phyloP scores from a whole-genome alignment of 2,888 invertebrate genomes.

The Teleogryllus oceanicus region DNA sequence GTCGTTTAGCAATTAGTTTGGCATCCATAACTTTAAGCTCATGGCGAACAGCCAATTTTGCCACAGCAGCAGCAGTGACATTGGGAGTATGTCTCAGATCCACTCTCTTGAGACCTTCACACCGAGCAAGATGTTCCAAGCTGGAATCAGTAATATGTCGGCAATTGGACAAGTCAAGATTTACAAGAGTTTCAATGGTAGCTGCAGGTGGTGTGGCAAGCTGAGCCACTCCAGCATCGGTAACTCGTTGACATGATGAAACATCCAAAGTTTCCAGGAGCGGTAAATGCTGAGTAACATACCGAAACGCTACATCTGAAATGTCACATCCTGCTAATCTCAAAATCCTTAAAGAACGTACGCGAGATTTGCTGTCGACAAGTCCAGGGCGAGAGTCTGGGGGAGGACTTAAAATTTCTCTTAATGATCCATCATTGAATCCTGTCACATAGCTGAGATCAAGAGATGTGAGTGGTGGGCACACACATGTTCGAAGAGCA shows the following conservation, averaged over 20 bases:
- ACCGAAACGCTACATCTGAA: constrained; percentile 79
- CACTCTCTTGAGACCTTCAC: constrained; percentile 67
- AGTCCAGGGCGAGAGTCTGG: constrained; percentile 77
- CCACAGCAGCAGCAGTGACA: constrained; percentile 76
- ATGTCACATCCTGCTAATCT: constrained; percentile 84
- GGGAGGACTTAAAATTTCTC: constrained; percentile 82
- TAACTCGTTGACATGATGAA: constrained; percentile 77
- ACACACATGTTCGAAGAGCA: constrained; percentile 75
- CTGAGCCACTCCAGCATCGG: constrained; percentile 87
- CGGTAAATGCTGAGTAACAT: constrained; percentile 72
- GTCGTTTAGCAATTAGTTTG: constrained; percentile 34
- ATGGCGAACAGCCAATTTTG: constrained; percentile 65
- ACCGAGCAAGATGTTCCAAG: constrained; percentile 74
- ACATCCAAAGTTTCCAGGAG: constrained; percentile 73
- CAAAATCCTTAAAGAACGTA: constrained; percentile 72
- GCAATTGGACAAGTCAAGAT: constrained; percentile 78
- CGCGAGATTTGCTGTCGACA: constrained; percentile 68
- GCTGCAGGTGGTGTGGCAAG: constrained; percentile 70
- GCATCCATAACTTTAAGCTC: constrained; percentile 36
- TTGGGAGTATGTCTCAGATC: constrained; percentile 77
- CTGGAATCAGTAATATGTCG: constrained; percentile 76
- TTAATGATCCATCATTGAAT: constrained; percentile 75
- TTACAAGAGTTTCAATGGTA: constrained; percentile 60
- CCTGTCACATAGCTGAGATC: constrained; percentile 86
- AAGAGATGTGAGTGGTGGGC: constrained; percentile 72